Evolutionary conservation across 2,113 vertebrate genomes (phyloP), one percentile per base, ranked within the genome.

Genomic region (Colius striatus): DNA sequence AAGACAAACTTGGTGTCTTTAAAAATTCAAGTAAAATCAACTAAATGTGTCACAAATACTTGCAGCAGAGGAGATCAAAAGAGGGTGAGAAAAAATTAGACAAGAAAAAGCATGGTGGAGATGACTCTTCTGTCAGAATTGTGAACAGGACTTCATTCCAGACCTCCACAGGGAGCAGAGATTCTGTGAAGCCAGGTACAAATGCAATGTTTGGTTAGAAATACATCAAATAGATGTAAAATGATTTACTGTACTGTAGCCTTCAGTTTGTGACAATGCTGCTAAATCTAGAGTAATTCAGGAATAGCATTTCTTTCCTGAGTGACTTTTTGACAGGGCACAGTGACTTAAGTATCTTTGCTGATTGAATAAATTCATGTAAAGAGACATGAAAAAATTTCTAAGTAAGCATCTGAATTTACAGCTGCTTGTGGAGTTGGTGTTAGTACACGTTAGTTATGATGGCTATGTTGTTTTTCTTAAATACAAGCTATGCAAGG

Each of bases 121-220:
- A 66, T 63, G 21, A 87, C 12, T 74, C 87, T 61, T 94, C 94
- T 47, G 67, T 89, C 65, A 79, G 74, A 79, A 88, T 62, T 66
- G n/a, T 88, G 72, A 88, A 57, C 54, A 94, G 63, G 72, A 72
- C 87, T 74, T 92, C 82, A 3, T 91, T 81, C 82, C 92, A 65
- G 65, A n/a, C 84, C 17, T 90, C 95, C n/a, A 1, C 41, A 26
- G 61, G 81, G 45, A 53, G 60, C 45, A 96, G 95, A 74, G 92
- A 90, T 63, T 87, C 90, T 4, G 0, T 92, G 81, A 98, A 96
- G 82, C 93, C 96, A 97, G 98, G 97, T 98, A 96, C 58, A 67
- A 73, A 38, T 16, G 1, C 16, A 5, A 12, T 63, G 6, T 57
- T 92, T 65, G 30, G 4, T 65, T 92, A 19, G n/a, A 84, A 45